Conservation (phyloP, 1,140 invertebrate species). For the Anthonomus grandis region DNA sequence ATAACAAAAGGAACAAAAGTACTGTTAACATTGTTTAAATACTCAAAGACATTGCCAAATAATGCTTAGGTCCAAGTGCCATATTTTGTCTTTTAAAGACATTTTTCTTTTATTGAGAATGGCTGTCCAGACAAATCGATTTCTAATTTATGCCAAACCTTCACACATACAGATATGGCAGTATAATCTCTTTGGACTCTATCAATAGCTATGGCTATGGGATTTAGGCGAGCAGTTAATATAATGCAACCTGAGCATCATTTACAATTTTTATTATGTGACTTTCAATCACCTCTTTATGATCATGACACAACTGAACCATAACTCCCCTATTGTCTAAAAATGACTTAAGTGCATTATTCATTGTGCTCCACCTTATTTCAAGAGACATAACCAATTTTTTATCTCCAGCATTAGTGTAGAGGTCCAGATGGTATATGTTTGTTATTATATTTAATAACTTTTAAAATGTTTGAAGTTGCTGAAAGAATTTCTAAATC, state of each 20-base stretch:
- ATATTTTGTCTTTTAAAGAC: constrained; percentile 33
- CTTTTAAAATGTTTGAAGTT: background rate
- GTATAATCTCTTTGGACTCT: constrained; percentile 16
- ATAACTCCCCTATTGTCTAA: background rate
- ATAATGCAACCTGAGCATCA: constrained; percentile 3
- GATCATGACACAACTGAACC: too few species aligned
- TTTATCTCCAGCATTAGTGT: background rate
- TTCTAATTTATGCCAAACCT: too few species aligned
- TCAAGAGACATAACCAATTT: constrained; percentile 4
- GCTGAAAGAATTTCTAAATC: constrained; percentile 6
- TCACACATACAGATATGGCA: background rate
- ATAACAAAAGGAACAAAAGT: too few species aligned
- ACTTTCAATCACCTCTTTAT: too few species aligned
- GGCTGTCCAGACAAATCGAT: background rate
- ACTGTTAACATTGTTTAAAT: too few species aligned
- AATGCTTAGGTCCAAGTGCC: constrained; percentile 25
- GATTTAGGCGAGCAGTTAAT: background rate
- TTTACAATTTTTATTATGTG: constrained; percentile 10
- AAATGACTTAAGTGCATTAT: too few species aligned
- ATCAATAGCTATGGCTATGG: background rate
- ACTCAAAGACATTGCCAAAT: background rate
- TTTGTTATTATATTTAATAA: constrained; percentile 4
- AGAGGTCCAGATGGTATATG: background rate
- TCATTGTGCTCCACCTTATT: constrained; percentile 10
- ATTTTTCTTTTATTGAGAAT: constrained; percentile 6